Evolutionary conservation across 2,113 vertebrate genomes (phyloP).

Genomic region (Zosterops japonicus): DNA sequence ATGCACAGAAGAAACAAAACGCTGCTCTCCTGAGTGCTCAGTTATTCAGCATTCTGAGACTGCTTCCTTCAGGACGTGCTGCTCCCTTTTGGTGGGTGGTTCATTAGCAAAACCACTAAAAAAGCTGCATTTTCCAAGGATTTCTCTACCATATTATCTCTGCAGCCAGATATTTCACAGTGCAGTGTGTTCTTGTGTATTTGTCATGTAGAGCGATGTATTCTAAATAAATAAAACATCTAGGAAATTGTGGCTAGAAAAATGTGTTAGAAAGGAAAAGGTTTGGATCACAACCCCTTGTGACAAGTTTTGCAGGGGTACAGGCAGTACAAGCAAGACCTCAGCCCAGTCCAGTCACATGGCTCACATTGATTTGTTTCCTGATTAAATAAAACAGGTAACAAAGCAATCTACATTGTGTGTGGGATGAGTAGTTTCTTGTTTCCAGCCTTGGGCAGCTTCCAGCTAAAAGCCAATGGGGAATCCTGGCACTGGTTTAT

Average conservation of each 20-base stretch:
- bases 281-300: neutral
- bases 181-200: neutral
- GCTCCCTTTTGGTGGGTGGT: conserved; percentile 5
- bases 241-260: neutral
- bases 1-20: conserved; percentile 45
- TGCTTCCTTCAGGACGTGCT: neutral
- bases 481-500: neutral
- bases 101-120: conserved; percentile 2
- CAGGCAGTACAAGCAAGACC: neutral
- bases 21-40: neutral
- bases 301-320: neutral
- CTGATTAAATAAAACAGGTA: neutral
- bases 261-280: neutral
- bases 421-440: neutral
- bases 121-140: neutral
- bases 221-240: neutral
- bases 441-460: neutral
- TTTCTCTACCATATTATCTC: neutral
- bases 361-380: neutral
- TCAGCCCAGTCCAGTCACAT: neutral
- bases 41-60: conserved; percentile 43
- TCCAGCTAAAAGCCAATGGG: neutral
- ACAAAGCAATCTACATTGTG: neutral
- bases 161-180: neutral
- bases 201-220: neutral